Evolutionary conservation across 2,797 vertebrate species (phyloP).

Genomic region (Phoebastria nigripes): DNA sequence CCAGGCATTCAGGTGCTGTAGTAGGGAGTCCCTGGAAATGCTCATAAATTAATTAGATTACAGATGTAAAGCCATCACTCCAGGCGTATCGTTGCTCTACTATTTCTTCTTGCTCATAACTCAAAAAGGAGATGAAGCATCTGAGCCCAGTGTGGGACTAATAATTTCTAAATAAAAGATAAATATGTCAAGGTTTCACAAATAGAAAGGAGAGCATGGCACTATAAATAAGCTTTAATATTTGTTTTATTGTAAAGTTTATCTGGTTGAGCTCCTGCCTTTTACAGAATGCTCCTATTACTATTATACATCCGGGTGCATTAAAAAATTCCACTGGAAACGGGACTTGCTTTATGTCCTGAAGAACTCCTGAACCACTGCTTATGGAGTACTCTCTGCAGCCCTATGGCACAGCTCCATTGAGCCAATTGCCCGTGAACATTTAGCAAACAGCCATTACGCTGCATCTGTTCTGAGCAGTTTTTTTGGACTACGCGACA

Average conservation of each 20-base stretch:
- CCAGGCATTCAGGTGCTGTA: neutral
- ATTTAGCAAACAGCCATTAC: neutral
- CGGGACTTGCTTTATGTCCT: neutral
- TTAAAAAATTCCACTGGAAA: neutral
- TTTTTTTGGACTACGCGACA: fast-evolving
- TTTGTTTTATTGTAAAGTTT: neutral
- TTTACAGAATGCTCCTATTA: neutral
- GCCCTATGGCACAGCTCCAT: neutral
- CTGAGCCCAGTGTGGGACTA: conserved; percentile 12
- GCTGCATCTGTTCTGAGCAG: neutral
- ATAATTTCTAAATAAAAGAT: conserved; percentile 38
- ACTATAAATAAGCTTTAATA: conserved; percentile 16
- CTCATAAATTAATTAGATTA: conserved; percentile 24
- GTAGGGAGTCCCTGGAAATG: neutral
- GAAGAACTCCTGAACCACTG: neutral
- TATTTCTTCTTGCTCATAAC: neutral
- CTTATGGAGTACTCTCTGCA: neutral
- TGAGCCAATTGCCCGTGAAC: neutral
- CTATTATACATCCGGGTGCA: neutral
- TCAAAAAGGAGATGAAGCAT: neutral
- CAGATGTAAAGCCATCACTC: neutral
- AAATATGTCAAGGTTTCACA: neutral
- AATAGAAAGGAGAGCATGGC: neutral
- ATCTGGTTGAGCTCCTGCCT: neutral
- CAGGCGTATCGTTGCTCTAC: neutral